A percentile compares a stretch with the other conserved stretches of the same genome.
Evolutionary conservation across 53 echinoderm and acorn worm species (phyloP).

Genomic region (Arbacia lixula): DNA sequence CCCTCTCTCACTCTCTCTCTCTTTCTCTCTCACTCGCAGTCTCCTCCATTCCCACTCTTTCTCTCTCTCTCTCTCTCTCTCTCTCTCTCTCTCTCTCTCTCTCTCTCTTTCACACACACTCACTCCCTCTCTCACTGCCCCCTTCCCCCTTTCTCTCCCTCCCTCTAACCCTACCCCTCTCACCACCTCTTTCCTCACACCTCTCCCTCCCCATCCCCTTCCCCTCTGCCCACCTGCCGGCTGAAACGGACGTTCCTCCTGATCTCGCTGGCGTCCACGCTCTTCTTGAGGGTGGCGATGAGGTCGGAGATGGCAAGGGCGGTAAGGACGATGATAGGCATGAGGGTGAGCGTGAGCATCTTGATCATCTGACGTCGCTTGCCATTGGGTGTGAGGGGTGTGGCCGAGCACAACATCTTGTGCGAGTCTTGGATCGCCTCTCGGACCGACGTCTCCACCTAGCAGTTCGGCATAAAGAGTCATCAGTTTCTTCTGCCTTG

Average conservation of each 20-base stretch:
- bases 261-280: constrained; percentile 82
- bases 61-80: not conserved
- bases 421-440: constrained; percentile 71
- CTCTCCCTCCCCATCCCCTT: not conserved
- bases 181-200: not conserved
- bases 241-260: constrained; percentile 82
- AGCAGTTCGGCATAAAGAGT: no score
- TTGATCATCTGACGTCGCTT: constrained; percentile 85
- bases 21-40: no score
- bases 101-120: not conserved
- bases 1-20: no score
- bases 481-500: no score
- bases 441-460: constrained; percentile 67
- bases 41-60: no score
- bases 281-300: constrained; percentile 74
- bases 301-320: constrained; percentile 83
- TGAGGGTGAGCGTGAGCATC: constrained; percentile 76
- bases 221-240: constrained; percentile 36
- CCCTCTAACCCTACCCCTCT: not conserved
- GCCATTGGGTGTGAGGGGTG: constrained; percentile 71
- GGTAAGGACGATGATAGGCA: constrained; percentile 85
- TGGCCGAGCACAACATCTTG: constrained; percentile 68
- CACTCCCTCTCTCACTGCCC: not conserved
- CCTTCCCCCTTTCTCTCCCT: not conserved
- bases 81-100: not conserved